Base-by-base conservation (phyloP, 2,113 vertebrate genomes). In the Ochotona princeps region DNA sequence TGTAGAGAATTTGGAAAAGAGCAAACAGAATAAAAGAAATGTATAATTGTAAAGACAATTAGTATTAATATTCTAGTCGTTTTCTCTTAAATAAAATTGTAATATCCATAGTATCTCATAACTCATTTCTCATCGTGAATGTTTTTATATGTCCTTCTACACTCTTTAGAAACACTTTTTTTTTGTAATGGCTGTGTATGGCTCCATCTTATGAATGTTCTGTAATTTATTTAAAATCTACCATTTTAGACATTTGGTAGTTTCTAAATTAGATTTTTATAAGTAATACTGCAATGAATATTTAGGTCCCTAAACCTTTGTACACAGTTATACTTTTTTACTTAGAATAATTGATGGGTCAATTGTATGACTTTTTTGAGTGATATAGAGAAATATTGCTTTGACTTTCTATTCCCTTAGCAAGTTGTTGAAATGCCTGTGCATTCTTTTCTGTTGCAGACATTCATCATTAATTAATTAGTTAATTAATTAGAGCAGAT, bases 241-340 rank as follows among this genome's bases (percentile, higher is more conserved):
- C 60, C 49, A 74, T 81, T 86, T 87, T 83, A 49, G 38, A 75
- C 44, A 74, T 81, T 89, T 81, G 15, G 2, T 69, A 38, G 49
- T 81, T 85, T 81, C 66, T 89, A 81, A 85, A 69, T 85, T 89
- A 86, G 73, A 47, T 26, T 83, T 21, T 60, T 51, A 92, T 65
- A 83, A 63, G 63, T 51, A 81, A 79, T 67, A 18, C 6, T 63
- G 2, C 23, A 26, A 69, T 67, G 67, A 74, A 95, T 81, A 85
- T 85, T 6, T 79, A 49, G 11, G 18, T 47, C 72, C 25, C 21
- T 84, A 74, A 35, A 60, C 70, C 14, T 83, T 88, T 49, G 26
- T n/a, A 60, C 28, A 74, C 10, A 30, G 74, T 67, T 89, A 74
- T 61, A 38, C 57, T 11, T 67, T 35, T 74, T 49, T 67, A 10